A percentile compares a stretch with the other conserved stretches of the same genome.
Conservation (phyloP, 1,140 invertebrate genomes). For the Diorhabda carinulata region DNA sequence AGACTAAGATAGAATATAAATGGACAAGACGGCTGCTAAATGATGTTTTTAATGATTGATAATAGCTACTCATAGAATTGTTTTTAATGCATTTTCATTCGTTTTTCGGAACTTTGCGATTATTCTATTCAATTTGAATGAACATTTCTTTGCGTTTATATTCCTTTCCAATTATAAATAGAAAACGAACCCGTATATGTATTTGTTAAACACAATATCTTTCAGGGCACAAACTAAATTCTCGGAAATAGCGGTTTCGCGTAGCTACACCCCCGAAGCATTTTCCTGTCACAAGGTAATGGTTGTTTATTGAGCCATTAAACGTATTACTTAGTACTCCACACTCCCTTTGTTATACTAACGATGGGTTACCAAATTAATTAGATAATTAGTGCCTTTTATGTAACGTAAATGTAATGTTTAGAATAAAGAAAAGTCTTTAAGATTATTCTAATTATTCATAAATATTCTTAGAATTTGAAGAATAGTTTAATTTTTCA, state of each 20-base stretch:
- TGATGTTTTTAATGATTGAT: background rate
- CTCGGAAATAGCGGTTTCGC: background rate
- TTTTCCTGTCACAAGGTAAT: conserved; percentile 27
- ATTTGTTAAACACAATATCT: background rate
- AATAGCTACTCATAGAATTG: background rate
- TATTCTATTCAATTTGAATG: background rate
- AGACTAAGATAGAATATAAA: background rate
- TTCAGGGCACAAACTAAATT: background rate
- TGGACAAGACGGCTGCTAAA: background rate
- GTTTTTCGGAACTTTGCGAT: background rate
- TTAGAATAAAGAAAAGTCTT: no score
- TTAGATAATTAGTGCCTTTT: background rate
- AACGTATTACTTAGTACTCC: conserved; percentile 36
- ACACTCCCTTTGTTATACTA: background rate
- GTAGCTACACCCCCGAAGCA: conserved; percentile 1
- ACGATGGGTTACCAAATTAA: background rate
- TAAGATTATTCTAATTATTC: no score
- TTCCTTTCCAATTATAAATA: background rate
- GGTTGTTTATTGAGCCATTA: conserved; percentile 37
- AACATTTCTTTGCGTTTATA: background rate
- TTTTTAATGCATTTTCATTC: background rate
- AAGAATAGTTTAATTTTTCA: no score
- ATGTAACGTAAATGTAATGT: no score
- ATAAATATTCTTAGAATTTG: no score
- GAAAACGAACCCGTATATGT: background rate